Base-by-base conservation (phyloP, 2,797 vertebrate species). In the Cyclopterus lumpus region DNA sequence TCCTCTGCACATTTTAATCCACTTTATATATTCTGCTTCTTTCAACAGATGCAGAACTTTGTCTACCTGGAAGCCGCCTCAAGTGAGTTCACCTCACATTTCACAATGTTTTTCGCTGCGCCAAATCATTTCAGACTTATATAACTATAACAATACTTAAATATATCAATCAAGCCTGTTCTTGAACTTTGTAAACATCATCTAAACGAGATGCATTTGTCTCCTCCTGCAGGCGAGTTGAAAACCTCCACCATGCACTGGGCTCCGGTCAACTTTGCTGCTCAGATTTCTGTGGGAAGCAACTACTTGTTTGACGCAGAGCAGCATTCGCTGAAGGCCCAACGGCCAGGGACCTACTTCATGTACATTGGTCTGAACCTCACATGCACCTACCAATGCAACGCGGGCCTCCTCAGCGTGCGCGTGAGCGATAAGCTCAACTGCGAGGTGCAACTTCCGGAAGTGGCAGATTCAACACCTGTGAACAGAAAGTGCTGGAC, bases 401-500 rank as follows among this genome's bases (percentile, higher is more conserved):
- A 0, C 0, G 3, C 10, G 0, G 82, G 89, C 8, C 1, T 28
- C 18, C 53, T 94, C 2, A 77, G 4, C 0, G 40, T 93, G 0
- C 6, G 0, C 0, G 20, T 91, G 67, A 62, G 5, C 0, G 1
- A 87, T 0, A 11, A 65, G 0, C 75, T 93, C 0, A 89, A 61
- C 53, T 94, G 93, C 11, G 1, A 74, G 0, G 86, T 94, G 69
- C 0, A 83, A 2, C 91, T 94, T 20, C 72, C 69, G 0, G 10
- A 6, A 0, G 0, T 5, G 4, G 0, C 4, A 3, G 0, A 28
- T 7, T 1, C 0, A 32, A 14, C 0, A 0, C 28, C 57, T 2
- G 75, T 82, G 22, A 85, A 6, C n/a, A 60, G 4, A 15, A 88
- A 79, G n/a, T 95, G 95, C 71, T 94, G 92, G 93, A 77, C 67